phyloP scores from a whole-genome alignment of 2,888 invertebrate genomes.

The Deilephila porcellus region DNA sequence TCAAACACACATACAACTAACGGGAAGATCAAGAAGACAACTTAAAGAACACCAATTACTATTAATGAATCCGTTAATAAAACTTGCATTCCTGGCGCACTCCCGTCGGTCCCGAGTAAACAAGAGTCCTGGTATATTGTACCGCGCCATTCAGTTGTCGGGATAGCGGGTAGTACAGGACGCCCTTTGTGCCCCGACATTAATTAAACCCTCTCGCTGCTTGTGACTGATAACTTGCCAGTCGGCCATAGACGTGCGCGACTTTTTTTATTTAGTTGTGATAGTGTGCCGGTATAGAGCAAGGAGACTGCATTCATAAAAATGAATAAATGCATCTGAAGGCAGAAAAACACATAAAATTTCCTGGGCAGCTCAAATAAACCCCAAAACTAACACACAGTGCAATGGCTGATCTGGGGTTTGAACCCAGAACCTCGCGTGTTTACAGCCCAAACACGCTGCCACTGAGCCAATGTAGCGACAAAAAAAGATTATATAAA shows the following conservation, averaged over 20 bases:
- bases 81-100: conserved; percentile 14
- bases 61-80: conserved; percentile 14
- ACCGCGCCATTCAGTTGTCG: conserved; percentile 20
- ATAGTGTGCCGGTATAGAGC: neutral
- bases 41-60: neutral
- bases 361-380: too few species aligned
- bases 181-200: conserved; percentile 56
- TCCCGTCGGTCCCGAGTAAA: conserved; percentile 9
- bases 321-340: neutral
- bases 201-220: conserved; percentile 57
- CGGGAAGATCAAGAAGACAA: too few species aligned
- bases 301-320: neutral
- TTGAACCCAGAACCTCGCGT: too few species aligned
- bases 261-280: conserved; percentile 16
- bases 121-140: conserved; percentile 21
- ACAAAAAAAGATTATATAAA: too few species aligned
- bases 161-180: conserved; percentile 44
- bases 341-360: neutral
- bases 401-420: too few species aligned
- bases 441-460: too few species aligned
- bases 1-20: too few species aligned
- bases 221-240: conserved; percentile 47
- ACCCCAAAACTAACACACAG: too few species aligned
- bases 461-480: too few species aligned
- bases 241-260: conserved; percentile 33